These are phyloP conservation scores for Crambe crambe DNA, from an alignment of 37 sponge, comb jelly and placozoan species.

Conservation along the genomic window DNA sequence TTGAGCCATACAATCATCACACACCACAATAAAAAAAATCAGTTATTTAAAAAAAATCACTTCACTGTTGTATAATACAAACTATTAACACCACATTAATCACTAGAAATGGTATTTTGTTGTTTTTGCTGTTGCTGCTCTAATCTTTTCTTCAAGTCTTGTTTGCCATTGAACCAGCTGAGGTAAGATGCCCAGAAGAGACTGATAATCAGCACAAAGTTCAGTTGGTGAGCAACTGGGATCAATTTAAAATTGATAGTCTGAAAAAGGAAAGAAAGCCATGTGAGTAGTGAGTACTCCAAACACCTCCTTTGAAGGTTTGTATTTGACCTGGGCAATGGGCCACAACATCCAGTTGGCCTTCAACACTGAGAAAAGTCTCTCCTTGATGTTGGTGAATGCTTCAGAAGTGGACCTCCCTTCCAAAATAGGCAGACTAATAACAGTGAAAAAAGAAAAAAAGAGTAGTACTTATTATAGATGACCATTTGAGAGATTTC, in stretches of 20 bases:
- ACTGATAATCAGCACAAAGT: conserved; percentile 72
- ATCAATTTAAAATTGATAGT: conserved; percentile 64
- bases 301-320: no score
- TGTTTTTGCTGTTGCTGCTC: no score
- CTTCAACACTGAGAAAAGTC: conserved; percentile 50
- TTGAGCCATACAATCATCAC: no score
- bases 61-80: no score
- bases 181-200: conserved; percentile 71
- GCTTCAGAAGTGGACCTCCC: conserved; percentile 29
- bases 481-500: not conserved
- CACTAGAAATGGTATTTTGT: no score
- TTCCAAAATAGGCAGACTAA: conserved; percentile 57
- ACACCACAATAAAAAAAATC: no score
- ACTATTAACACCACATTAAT: no score
- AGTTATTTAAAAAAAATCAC: no score
- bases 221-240: conserved; percentile 72
- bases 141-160: conserved; percentile 8
- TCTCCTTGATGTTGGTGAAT: conserved; percentile 36
- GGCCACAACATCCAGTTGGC: conserved; percentile 80
- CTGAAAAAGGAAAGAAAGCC: conserved; percentile 12
- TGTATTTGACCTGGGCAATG: conserved; percentile 51
- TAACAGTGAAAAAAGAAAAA: not conserved
- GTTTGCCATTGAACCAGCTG: conserved; percentile 38
- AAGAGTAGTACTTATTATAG: not conserved
- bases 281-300: not conserved